Conservation (phyloP, 1,140 invertebrate genomes). For the Wiebesia pumilae region DNA sequence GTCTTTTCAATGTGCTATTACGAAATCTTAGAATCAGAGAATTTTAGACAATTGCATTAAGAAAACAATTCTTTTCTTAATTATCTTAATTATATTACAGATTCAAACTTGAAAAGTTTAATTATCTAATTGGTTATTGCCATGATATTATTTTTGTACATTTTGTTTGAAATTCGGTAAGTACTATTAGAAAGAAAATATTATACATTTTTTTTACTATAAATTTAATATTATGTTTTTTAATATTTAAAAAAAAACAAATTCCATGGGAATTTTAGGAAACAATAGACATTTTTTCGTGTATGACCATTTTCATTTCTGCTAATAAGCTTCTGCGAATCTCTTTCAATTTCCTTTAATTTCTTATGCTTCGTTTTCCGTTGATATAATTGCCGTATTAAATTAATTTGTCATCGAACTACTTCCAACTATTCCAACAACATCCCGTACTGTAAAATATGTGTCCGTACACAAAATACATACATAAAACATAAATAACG, state of each 20-base stretch:
- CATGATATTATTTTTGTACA: no score
- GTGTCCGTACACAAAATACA: neutral
- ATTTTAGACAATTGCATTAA: neutral
- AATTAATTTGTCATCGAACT: conserved; percentile 27
- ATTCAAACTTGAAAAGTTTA: no score
- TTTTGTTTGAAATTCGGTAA: no score
- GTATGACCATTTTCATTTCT: neutral
- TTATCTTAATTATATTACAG: no score
- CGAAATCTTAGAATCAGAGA: neutral
- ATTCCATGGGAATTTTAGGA: neutral
- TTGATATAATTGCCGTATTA: neutral
- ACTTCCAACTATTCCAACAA: neutral
- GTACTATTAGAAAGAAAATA: no score
- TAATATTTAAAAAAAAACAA: no score
- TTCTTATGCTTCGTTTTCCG: neutral
- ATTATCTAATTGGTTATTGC: no score
- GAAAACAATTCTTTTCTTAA: no score
- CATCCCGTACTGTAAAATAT: neutral
- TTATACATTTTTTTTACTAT: no score
- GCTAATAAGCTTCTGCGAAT: neutral
- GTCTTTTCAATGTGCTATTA: neutral
- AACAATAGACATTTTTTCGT: neutral
- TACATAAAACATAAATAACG: conserved; percentile 22
- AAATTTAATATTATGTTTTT: no score
- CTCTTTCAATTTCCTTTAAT: neutral